Base-by-base conservation (phyloP, 2,113 vertebrate species). In the Thryonomys swinderianus region DNA sequence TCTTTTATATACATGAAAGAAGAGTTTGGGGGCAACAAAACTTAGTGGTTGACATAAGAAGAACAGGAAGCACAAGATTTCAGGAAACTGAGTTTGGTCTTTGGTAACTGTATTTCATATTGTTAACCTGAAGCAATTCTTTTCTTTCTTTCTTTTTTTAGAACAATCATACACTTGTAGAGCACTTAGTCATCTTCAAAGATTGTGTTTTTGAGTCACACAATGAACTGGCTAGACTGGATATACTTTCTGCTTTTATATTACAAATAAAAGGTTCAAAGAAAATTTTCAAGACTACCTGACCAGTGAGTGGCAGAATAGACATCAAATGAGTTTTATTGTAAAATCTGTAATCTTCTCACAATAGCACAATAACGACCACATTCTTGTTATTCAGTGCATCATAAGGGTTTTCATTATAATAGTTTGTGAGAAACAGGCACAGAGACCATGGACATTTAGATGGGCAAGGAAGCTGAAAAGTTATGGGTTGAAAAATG, bases 351-450 rank as follows among this genome's bases (percentile, higher is more conserved):
- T 48, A 40, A 9, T 57, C 80, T 71, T 45, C 45, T 51, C 21
- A 59, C 21, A 69, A 40, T 20, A 84, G 9, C 5, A 93, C 13
- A 48, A 45, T 53, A 55, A 57, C 96, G 55, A 95, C 37, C 2
- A 71, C 84, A 94, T 95, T 80, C 76, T 94, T 89, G 45, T 57
- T 64, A 74, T 57, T 92, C 51, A 92, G 64, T 37, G 88, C 67
- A 78, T 93, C 61, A 82, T 61, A 66, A 96, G 10, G 61, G 0
- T 85, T 95, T 97, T 94, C 51, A 81, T 88, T 73, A 4, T 73
- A 21, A n/a, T 8, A 73, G 11, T 40, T 23, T 32, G 7, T 67
- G 27, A 91, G 34, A 82, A 79, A 69, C 21, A 87, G 14, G 12
- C 12, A 74, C 25, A 32, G 34, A 51, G 42, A 25, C 32, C 67